Percentiles rank a stretch among this genome's conserved stretches.
Conservation (phyloP, 2,797 vertebrate species). For the Pampus argenteus region DNA sequence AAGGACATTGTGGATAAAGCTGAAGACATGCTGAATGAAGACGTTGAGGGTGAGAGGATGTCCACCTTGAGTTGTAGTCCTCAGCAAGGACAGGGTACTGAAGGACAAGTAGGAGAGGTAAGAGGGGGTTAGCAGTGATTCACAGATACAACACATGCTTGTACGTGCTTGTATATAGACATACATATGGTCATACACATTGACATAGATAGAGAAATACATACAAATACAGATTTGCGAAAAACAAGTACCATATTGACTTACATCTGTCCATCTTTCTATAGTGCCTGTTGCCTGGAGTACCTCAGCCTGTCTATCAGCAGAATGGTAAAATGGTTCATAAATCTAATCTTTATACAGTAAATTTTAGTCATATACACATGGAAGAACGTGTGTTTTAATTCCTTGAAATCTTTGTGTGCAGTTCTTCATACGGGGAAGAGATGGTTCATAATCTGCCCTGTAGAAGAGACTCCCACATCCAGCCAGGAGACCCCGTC, state of each 20-base stretch:
- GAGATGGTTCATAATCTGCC: slow-evolving; percentile 99
- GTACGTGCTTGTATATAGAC: neutral
- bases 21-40: slow-evolving; percentile 97
- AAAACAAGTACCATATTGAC: slow-evolving; percentile 2
- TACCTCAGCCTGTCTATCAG: slow-evolving; percentile 91
- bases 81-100: slow-evolving; percentile 80
- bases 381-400: neutral
- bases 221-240: neutral
- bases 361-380: slow-evolving; percentile 1
- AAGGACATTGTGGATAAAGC: slow-evolving; percentile 99
- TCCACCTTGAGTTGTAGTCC: slow-evolving; percentile 88
- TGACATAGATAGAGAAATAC: neutral
- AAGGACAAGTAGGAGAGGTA: slow-evolving; percentile 79
- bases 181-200: neutral
- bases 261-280: slow-evolving; percentile 36
- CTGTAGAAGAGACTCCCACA: slow-evolving; percentile 91
- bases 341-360: neutral
- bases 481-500: slow-evolving; percentile 86
- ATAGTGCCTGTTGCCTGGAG: slow-evolving; percentile 83
- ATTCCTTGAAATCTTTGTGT: slow-evolving; percentile 15
- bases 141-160: neutral
- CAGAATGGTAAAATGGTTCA: slow-evolving; percentile 90
- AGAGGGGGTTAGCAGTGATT: neutral
- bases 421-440: slow-evolving; percentile 97
- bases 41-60: slow-evolving; percentile 90